Evolutionary conservation across 2,888 invertebrate species (phyloP).

Genomic region (Mimachlamys varia): DNA sequence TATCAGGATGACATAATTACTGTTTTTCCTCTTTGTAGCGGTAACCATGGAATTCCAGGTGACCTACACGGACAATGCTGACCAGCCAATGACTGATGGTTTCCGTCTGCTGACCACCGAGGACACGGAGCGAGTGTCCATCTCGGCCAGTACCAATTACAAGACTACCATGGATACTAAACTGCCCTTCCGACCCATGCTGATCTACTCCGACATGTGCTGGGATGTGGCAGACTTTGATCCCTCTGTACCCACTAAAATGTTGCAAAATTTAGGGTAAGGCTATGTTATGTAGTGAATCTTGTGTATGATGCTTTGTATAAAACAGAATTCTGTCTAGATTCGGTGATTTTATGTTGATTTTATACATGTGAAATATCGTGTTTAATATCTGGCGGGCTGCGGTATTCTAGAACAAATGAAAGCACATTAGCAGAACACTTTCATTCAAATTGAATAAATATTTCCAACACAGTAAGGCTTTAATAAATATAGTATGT

Average conservation of each 20-base stretch:
- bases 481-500: too few relatives aligned
- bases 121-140: background rate
- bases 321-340: background rate
- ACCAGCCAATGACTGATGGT: constrained; percentile 38
- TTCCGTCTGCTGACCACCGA: constrained; percentile 39
- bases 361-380: too few relatives aligned
- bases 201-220: constrained; percentile 58
- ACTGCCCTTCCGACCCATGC: constrained; percentile 60
- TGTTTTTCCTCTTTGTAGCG: constrained; percentile 50
- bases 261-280: constrained; percentile 66
- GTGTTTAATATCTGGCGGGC: too few relatives aligned
- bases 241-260: constrained; percentile 56
- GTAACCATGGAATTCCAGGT: constrained; percentile 65
- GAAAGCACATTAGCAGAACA: too few relatives aligned
- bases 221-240: constrained; percentile 68
- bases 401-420: too few relatives aligned
- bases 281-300: background rate
- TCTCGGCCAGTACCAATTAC: background rate
- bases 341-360: too few relatives aligned
- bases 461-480: too few relatives aligned
- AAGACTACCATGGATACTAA: background rate
- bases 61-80: constrained; percentile 59
- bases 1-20: too few relatives aligned
- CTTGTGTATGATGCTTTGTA: background rate
- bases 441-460: too few relatives aligned